Percentiles rank a stretch among this genome's conserved stretches.
phyloP scores from a whole-genome alignment of 1,140 invertebrate species.

The Aleiodes sp. region DNA sequence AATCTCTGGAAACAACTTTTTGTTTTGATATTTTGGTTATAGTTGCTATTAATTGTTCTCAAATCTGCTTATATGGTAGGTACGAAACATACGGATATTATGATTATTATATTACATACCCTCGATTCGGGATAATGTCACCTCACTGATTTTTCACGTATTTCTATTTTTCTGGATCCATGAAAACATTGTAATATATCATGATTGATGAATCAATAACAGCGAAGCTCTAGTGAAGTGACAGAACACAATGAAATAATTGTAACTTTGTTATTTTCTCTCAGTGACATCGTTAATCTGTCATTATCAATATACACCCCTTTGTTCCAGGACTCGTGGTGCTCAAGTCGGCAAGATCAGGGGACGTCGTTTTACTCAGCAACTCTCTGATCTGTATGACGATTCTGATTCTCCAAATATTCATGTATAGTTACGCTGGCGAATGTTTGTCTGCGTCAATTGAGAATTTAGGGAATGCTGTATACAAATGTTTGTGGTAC shows the following conservation, averaged over 20 bases:
- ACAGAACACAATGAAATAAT: neutral
- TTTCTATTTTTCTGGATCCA: too few species aligned
- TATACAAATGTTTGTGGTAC: conserved; percentile 21
- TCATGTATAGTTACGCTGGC: conserved; percentile 32
- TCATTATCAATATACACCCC: too few species aligned
- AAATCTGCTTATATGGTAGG: conserved; percentile 28
- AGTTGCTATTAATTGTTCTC: neutral
- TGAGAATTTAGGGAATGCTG: neutral
- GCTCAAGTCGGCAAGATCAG: neutral
- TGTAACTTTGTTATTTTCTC: too few species aligned
- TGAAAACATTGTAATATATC: too few species aligned
- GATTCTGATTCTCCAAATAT: conserved; percentile 22
- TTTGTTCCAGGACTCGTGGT: conserved; percentile 20
- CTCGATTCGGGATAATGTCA: too few species aligned
- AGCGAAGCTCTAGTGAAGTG: neutral
- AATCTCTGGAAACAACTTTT: conserved; percentile 20
- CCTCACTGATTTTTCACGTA: too few species aligned
- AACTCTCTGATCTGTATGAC: neutral
- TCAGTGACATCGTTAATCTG: too few species aligned
- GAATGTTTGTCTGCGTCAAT: neutral
- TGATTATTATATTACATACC: neutral
- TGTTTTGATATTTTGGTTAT: conserved; percentile 22
- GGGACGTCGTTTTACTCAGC: neutral
- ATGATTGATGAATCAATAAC: too few species aligned
- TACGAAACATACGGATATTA: neutral